Conservation (phyloP, 2,888 invertebrate genomes). For the Hydrotaea cyrtoneurina region DNA sequence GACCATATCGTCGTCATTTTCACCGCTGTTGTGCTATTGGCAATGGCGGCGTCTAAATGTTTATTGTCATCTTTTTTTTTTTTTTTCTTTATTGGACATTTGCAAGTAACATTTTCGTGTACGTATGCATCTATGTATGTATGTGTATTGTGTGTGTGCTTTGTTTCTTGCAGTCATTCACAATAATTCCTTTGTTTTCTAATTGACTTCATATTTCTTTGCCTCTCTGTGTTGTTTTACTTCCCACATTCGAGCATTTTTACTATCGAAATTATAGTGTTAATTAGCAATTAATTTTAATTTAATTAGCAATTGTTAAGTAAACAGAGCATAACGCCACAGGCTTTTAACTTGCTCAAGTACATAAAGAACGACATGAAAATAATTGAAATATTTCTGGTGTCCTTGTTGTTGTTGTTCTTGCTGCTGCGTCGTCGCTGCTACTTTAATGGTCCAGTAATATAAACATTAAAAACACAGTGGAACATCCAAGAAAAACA, state of each 20-base stretch:
- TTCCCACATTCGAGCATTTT: neutral
- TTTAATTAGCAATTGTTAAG: slow-evolving; percentile 44
- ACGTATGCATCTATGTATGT: too few relatives aligned
- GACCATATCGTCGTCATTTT: neutral
- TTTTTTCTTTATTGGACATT: slow-evolving; percentile 10
- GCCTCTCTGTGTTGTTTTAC: too few relatives aligned
- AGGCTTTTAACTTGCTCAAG: neutral
- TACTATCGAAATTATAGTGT: slow-evolving; percentile 32
- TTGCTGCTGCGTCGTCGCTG: neutral
- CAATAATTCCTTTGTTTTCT: neutral
- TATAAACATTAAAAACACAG: too few relatives aligned
- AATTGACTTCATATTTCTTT: slow-evolving; percentile 28
- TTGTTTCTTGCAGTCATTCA: slow-evolving; percentile 35
- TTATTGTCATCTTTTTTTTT: slow-evolving; percentile 3
- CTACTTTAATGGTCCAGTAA: too few relatives aligned
- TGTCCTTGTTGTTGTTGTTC: neutral
- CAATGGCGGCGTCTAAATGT: slow-evolving; percentile 31
- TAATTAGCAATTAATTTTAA: slow-evolving; percentile 59
- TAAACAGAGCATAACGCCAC: slow-evolving; percentile 3
- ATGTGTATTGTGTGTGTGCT: slow-evolving; percentile 71
- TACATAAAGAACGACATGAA: too few relatives aligned
- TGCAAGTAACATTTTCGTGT: slow-evolving; percentile 70
- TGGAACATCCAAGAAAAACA: too few relatives aligned
- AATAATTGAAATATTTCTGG: neutral
- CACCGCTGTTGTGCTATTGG: neutral